These are phyloP conservation scores for Metellina segmentata DNA, from an alignment of 2,888 invertebrate genomes.

Conservation along the genomic window DNA sequence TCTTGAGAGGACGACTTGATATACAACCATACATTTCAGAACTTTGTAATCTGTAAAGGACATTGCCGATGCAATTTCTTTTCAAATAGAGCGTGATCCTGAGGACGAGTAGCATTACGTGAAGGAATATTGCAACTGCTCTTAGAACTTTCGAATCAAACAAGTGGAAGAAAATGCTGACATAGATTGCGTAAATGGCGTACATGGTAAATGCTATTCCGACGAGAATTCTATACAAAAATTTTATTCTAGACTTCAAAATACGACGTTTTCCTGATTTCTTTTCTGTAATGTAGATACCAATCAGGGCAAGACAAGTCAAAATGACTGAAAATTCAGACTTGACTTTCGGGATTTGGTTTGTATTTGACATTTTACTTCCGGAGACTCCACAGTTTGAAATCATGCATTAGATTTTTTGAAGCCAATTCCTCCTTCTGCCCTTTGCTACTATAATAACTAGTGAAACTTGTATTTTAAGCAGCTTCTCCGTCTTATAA, in stretches of 20 bases:
- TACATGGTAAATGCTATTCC: not conserved
- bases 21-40: no score
- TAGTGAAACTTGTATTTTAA: no score
- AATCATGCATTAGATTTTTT: no score
- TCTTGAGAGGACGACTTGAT: not conserved
- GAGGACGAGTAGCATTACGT: not conserved
- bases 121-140: not conserved
- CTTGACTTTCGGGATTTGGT: not conserved
- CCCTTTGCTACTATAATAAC: no score
- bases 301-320: not conserved
- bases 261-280: not conserved
- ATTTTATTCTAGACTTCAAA: not conserved
- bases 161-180: not conserved
- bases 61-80: not conserved
- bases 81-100: not conserved
- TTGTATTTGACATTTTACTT: no score
- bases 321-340: not conserved
- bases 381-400: no score
- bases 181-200: not conserved
- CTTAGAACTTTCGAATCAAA: not conserved
- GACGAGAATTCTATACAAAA: not conserved
- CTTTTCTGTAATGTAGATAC: not conserved
- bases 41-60: not conserved
- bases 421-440: no score
- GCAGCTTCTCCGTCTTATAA: no score